Evolutionary conservation across 2,888 invertebrate genomes (phyloP).

Genomic region (Apantesis nais): DNA sequence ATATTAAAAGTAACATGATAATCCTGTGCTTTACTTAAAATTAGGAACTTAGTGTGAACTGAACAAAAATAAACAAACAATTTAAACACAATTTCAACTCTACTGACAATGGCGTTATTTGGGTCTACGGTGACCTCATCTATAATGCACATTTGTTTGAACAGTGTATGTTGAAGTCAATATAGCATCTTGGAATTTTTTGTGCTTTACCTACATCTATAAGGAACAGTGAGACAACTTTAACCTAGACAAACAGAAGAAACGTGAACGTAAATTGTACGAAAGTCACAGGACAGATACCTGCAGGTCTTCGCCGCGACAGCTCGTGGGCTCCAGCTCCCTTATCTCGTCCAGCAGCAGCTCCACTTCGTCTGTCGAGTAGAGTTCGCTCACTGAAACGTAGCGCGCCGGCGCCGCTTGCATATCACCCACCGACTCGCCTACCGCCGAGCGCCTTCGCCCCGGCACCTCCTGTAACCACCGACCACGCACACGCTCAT

Average conservation of each 20-base stretch:
- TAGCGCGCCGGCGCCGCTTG: constrained; percentile 83
- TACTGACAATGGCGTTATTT: background rate
- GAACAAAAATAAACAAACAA: constrained; percentile 8
- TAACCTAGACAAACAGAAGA: background rate
- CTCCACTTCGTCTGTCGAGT: constrained; percentile 85
- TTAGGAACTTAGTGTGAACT: background rate
- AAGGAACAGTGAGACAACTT: background rate
- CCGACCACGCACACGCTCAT: constrained; percentile 45
- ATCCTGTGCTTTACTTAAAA: background rate
- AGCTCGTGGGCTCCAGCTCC: constrained; percentile 83
- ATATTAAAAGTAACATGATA: background rate
- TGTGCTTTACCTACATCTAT: background rate
- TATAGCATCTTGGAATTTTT: background rate
- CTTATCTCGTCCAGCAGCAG: constrained; percentile 83
- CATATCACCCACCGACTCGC: constrained; percentile 75
- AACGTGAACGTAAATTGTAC: background rate
- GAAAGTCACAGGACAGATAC: constrained; percentile 40
- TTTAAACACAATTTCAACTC: background rate
- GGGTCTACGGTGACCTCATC: background rate
- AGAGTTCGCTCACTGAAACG: constrained; percentile 84
- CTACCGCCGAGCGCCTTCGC: constrained; percentile 70
- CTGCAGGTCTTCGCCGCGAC: constrained; percentile 82
- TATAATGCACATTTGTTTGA: constrained; percentile 6
- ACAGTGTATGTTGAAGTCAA: background rate
- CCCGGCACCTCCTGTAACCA: constrained; percentile 67